These are phyloP conservation scores for Oreocharis arfaki DNA, from an alignment of 2,113 vertebrate genomes.

Conservation along the genomic window DNA sequence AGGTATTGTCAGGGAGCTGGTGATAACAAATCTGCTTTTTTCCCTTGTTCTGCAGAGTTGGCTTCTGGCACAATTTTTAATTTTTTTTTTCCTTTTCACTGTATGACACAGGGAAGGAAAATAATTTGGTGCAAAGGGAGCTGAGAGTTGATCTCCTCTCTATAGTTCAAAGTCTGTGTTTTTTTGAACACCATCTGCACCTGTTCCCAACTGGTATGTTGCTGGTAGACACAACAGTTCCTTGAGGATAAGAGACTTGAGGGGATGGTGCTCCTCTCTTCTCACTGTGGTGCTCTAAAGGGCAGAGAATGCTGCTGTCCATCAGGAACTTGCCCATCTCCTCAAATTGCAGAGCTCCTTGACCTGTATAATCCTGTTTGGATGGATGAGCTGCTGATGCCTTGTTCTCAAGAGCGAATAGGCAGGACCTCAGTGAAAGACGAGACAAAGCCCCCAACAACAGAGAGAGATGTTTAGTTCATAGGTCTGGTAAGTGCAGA, in stretches of 20 bases:
- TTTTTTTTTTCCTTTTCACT: not conserved
- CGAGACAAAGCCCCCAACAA: not conserved
- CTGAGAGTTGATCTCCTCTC: not conserved
- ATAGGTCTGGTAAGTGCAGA: not conserved
- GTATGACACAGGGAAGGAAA: not conserved
- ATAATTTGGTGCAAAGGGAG: not conserved
- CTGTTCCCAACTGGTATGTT: accelerated
- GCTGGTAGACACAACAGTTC: not conserved
- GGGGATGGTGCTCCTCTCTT: not conserved
- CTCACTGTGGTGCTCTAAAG: not conserved
- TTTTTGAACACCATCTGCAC: not conserved
- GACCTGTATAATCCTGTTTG: not conserved
- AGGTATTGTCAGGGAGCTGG: not conserved
- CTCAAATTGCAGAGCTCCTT: not conserved
- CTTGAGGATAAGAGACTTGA: not conserved
- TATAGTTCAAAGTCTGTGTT: not conserved
- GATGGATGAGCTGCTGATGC: not conserved
- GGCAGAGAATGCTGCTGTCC: not conserved
- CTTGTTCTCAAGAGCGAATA: not conserved
- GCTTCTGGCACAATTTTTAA: not conserved
- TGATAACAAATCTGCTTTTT: not conserved
- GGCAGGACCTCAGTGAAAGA: not conserved
- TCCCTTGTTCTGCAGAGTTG: not conserved
- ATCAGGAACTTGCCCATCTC: accelerated
- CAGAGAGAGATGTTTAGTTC: not conserved